Conservation (phyloP, 2,797 vertebrate genomes). For the Tragopan temminckii region DNA sequence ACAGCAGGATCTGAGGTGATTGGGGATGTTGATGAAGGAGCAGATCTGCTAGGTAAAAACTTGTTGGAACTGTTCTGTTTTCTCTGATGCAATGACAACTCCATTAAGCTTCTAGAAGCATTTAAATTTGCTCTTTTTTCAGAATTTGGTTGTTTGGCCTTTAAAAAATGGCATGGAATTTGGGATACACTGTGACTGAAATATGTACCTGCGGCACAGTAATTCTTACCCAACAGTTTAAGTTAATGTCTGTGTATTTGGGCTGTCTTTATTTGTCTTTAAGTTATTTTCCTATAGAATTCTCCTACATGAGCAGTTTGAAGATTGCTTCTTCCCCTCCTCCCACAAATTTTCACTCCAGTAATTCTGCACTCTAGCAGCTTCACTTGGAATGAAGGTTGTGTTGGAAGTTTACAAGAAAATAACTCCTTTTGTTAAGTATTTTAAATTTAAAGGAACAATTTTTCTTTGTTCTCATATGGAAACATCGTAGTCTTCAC, state of each 20-base stretch:
- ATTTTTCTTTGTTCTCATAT: not conserved
- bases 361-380: not conserved
- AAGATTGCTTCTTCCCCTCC: not conserved
- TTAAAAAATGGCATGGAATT: not conserved
- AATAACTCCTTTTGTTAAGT: not conserved
- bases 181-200: not conserved
- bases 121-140: not conserved
- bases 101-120: not conserved
- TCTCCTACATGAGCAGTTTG: not conserved
- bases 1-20: slow-evolving; percentile 97
- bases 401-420: not conserved
- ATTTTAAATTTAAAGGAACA: not conserved
- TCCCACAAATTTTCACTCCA: not conserved
- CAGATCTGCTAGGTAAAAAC: slow-evolving; percentile 93
- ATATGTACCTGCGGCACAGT: not conserved
- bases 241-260: not conserved
- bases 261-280: not conserved
- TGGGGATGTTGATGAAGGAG: slow-evolving; percentile 97
- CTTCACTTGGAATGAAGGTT: not conserved
- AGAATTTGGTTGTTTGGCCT: not conserved
- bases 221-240: not conserved
- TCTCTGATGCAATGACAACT: not conserved
- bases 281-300: not conserved
- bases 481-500: not conserved
- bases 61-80: not conserved